Percentiles rank a stretch among this genome's conserved stretches.
Evolutionary conservation across 2,888 invertebrate species (phyloP).

Genomic region (Celastrina argiolus): DNA sequence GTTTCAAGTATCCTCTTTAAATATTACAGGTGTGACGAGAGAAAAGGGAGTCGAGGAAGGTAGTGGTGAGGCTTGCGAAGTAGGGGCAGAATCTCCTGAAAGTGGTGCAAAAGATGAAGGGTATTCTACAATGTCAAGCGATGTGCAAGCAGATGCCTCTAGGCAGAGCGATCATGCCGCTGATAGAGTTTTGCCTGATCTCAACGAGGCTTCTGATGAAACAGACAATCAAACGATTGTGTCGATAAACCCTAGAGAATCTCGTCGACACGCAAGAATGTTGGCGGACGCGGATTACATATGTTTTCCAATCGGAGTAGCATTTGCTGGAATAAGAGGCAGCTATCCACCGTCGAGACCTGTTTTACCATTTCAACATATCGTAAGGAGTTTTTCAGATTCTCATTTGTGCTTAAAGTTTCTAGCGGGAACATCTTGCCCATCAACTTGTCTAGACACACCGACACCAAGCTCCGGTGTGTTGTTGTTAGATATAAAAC

Average conservation of each 20-base stretch:
- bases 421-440: slow-evolving; percentile 78
- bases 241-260: slow-evolving; percentile 69
- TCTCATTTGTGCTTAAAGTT: slow-evolving; percentile 85
- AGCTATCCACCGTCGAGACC: slow-evolving; percentile 85
- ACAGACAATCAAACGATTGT: slow-evolving; percentile 80
- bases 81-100: slow-evolving; percentile 85
- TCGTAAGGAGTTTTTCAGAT: slow-evolving; percentile 85
- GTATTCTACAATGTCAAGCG: slow-evolving; percentile 90
- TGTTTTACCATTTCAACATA: slow-evolving; percentile 83
- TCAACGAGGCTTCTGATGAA: slow-evolving; percentile 86
- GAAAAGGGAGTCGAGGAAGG: slow-evolving; percentile 66
- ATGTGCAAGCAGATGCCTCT: slow-evolving; percentile 85
- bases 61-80: slow-evolving; percentile 79
- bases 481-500: slow-evolving; percentile 78
- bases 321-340: slow-evolving; percentile 81
- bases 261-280: slow-evolving; percentile 75
- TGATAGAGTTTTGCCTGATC: slow-evolving; percentile 81
- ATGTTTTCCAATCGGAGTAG: slow-evolving; percentile 82
- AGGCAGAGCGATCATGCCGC: slow-evolving; percentile 76
- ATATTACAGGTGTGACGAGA: slow-evolving; percentile 50
- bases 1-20: not conserved
- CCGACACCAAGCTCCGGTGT: slow-evolving; percentile 81
- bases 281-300: slow-evolving; percentile 82
- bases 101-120: slow-evolving; percentile 89
- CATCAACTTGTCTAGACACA: slow-evolving; percentile 73